These are phyloP conservation scores for Cryptomyrus ogoouensis DNA, from an alignment of 2,113 vertebrate genomes.

Conservation along the genomic window DNA sequence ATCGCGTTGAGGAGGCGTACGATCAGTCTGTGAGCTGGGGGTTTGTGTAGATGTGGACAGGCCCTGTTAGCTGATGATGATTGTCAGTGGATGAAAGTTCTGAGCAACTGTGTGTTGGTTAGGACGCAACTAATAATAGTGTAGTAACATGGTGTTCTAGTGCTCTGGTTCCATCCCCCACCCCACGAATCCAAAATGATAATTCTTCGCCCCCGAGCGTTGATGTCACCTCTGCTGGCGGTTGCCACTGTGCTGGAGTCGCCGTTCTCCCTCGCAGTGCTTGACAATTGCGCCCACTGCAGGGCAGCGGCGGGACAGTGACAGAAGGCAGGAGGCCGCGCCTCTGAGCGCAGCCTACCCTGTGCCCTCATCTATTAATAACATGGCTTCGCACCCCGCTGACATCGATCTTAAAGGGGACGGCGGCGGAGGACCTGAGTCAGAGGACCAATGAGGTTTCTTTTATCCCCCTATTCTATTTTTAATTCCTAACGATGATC, in stretches of 20 bases:
- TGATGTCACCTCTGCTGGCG: background rate
- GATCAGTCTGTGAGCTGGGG: background rate
- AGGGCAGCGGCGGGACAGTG: background rate
- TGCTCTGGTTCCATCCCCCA: background rate
- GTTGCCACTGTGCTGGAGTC: background rate
- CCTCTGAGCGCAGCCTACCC: background rate
- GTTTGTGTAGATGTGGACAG: background rate
- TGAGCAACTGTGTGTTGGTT: background rate
- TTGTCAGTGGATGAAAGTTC: background rate
- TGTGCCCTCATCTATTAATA: slow-evolving; percentile 46
- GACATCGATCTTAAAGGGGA: slow-evolving; percentile 26
- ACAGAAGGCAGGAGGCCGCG: background rate
- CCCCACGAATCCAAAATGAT: background rate
- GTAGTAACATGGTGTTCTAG: background rate
- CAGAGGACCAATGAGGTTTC: background rate
- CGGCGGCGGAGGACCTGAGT: slow-evolving; percentile 24
- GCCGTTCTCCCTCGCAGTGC: background rate
- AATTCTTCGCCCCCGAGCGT: background rate
- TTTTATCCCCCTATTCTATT: background rate
- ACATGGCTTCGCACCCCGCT: slow-evolving; percentile 29
- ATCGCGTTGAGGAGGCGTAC: background rate
- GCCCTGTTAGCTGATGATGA: background rate
- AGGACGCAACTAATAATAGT: background rate
- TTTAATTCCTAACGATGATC: background rate
- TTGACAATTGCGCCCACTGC: background rate